Conservation (phyloP, 2,888 invertebrate genomes). For the Allophyes oxyacanthae region DNA sequence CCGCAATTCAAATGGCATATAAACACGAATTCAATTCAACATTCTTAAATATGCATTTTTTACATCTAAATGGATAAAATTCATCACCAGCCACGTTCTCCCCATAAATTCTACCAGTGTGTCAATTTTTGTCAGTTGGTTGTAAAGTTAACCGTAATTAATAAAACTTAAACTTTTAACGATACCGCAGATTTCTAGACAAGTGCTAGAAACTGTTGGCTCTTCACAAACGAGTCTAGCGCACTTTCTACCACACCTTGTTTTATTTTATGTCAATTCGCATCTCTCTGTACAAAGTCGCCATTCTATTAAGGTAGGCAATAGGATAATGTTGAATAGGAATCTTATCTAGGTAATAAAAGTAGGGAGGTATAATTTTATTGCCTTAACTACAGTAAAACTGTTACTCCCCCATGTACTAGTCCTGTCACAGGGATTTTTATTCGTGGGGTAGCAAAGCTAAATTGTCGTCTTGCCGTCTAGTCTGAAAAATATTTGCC, state of each 20-base stretch:
- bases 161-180: slow-evolving; percentile 15
- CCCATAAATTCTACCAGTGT: background rate
- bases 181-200: slow-evolving; percentile 37
- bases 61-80: no score
- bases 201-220: slow-evolving; percentile 37
- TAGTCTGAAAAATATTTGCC: no score
- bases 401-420: no score
- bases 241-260: slow-evolving; percentile 43
- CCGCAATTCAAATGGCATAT: no score
- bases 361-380: no score
- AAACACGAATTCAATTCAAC: no score
- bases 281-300: slow-evolving; percentile 1
- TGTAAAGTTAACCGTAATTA: slow-evolving; percentile 7
- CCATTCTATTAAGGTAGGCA: slow-evolving; percentile 1
- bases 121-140: background rate
- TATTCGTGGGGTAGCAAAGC: no score
- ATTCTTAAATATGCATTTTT: no score
- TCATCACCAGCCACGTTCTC: background rate
- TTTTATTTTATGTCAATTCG: slow-evolving; percentile 32
- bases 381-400: no score
- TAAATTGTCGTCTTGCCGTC: no score
- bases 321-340: slow-evolving; percentile 10
- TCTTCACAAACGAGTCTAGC: slow-evolving; percentile 45
- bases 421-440: no score
- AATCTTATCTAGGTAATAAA: no score